Evolutionary conservation across 2,888 invertebrate species (phyloP), one percentile per base, ranked within the genome.

Genomic region (Microchrysa polita): DNA sequence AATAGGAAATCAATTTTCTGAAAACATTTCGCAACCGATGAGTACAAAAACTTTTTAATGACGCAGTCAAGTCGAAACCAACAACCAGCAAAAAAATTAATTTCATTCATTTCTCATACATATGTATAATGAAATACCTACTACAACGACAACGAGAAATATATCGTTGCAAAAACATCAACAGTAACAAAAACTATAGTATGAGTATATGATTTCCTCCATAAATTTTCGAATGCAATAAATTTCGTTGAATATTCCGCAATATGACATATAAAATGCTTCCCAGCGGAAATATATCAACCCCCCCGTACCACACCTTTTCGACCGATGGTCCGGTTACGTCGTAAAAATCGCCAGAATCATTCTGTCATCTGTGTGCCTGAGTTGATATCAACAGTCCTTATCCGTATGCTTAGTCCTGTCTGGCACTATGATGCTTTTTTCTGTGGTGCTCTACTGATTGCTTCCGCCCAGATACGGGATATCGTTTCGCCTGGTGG

Each of bases 281-380:
- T 55, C 55, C 55, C 55, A 55, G 18, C 18, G 55, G 55, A 55
- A 55, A 18, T 55, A 55, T 55, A 55, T 55, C 55, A 55, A 55
- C 9, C 18, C 22, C 55, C 5, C 55, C 55, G n/a, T n/a, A n/a
- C n/a, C n/a, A n/a, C n/a, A n/a, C n/a, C n/a, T n/a, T n/a, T n/a
- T n/a, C n/a, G n/a, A n/a, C n/a, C n/a, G n/a, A n/a, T 55, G 55
- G 5, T 16, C 55, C 55, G 9, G 27, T 2, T 34, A 34, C 22
- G 20, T 55, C 5, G 5, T 55, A 55, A 55, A 55, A 55, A 55
- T 55, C 18, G 18, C 55, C 55, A 55, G 22, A 10, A 55, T 18
- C 20, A 52, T 4, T 48, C 48, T 48, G 5, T 48, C 48, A 48
- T n/a, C 48, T 10, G 48, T n/a, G 48, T 9, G 12, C 7, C 12